A percentile compares a stretch with the other conserved stretches of the same genome.
Conservation (phyloP, 2,888 invertebrate genomes). For the Leptinotarsa haldemani region DNA sequence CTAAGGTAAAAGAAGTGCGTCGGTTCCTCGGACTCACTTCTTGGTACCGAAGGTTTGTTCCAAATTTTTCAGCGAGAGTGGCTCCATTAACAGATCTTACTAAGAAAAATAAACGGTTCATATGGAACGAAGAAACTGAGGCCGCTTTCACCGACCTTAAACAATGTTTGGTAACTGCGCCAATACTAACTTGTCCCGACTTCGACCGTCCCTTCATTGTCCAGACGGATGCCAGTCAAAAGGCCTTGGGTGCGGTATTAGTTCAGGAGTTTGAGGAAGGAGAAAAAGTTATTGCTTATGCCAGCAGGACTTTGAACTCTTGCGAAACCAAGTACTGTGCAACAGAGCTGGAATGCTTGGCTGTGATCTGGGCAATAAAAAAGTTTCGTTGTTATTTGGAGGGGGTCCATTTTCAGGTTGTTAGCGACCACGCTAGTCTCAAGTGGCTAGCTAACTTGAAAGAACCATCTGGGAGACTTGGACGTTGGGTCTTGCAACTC, state of each 20-base stretch:
- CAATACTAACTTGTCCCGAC: conserved; percentile 42
- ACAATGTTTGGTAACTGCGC: conserved; percentile 33
- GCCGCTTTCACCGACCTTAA: conserved; percentile 28
- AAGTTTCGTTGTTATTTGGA: conserved; percentile 42
- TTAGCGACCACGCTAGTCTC: conserved; percentile 39
- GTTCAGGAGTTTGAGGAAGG: conserved; percentile 13
- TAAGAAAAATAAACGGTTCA: conserved; percentile 35
- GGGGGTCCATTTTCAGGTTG: conserved; percentile 36
- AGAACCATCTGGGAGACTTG: conserved; percentile 34
- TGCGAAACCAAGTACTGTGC: conserved; percentile 40
- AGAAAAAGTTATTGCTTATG: conserved; percentile 34
- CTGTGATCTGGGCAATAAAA: conserved; percentile 40
- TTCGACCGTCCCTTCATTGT: conserved; percentile 41
- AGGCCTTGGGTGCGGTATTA: conserved; percentile 9
- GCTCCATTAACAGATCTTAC: conserved; percentile 31
- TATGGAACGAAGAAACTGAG: conserved; percentile 34
- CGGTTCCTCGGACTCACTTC: conserved; percentile 26
- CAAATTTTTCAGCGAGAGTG: conserved; percentile 15
- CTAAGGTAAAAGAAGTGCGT: conserved; percentile 25
- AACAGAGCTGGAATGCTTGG: conserved; percentile 43
- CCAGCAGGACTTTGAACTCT: conserved; percentile 27
- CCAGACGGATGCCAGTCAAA: conserved; percentile 44
- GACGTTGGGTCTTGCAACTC: conserved; percentile 27
- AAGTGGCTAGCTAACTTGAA: conserved; percentile 34
- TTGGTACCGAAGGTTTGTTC: conserved; percentile 32